phyloP scores from a whole-genome alignment of 2,888 invertebrate species.

The Fragum sueziense region DNA sequence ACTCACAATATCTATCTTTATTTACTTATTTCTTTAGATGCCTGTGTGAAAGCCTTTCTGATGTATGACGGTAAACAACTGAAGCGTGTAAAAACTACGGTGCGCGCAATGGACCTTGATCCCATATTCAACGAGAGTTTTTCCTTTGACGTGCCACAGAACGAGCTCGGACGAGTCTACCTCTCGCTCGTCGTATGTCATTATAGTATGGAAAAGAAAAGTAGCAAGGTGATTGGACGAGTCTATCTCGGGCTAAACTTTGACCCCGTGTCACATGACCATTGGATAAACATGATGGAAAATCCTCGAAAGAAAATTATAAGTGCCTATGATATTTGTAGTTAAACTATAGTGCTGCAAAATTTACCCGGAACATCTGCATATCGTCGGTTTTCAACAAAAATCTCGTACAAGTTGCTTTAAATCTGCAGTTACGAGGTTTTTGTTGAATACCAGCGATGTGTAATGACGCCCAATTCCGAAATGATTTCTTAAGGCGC shows the following conservation, averaged over 20 bases:
- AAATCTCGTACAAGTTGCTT: too few species aligned
- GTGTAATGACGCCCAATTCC: too few species aligned
- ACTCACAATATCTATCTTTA: neutral
- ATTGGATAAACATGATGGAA: slow-evolving; percentile 76
- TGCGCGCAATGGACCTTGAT: slow-evolving; percentile 64
- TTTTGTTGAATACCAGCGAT: too few species aligned
- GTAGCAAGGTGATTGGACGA: slow-evolving; percentile 70
- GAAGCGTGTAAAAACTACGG: slow-evolving; percentile 71
- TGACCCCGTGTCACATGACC: slow-evolving; percentile 66
- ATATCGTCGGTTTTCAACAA: too few species aligned
- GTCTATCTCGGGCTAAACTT: slow-evolving; percentile 74
- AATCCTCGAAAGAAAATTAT: slow-evolving; percentile 74
- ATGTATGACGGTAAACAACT: slow-evolving; percentile 76
- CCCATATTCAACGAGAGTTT: slow-evolving; percentile 76
- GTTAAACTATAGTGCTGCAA: too few species aligned
- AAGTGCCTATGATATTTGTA: slow-evolving; percentile 68
- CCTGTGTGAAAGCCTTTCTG: slow-evolving; percentile 69
- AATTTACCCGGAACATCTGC: too few species aligned
- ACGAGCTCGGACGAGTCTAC: slow-evolving; percentile 74
- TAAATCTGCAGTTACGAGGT: too few species aligned
- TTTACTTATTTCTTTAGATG: slow-evolving; percentile 61
- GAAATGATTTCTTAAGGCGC: too few species aligned
- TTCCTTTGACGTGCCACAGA: slow-evolving; percentile 73
- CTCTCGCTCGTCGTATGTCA: slow-evolving; percentile 70
- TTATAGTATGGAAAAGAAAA: slow-evolving; percentile 59